These are phyloP conservation scores for Chymomyza amoena DNA, from an alignment of 2,888 invertebrate genomes.

Conservation along the genomic window DNA sequence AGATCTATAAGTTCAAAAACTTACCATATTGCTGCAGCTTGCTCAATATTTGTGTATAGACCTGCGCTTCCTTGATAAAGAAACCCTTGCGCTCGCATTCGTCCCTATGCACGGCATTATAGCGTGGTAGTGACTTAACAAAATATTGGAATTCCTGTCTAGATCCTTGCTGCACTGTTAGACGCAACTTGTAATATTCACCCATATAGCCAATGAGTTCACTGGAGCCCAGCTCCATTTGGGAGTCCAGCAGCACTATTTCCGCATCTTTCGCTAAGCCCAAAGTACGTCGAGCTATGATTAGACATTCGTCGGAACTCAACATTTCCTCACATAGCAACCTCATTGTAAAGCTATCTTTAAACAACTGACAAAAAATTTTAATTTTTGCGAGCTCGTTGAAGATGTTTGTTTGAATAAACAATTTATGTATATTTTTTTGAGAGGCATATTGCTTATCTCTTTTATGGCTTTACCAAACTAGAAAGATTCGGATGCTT, in stretches of 20 bases:
- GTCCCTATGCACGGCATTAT: conserved; percentile 57
- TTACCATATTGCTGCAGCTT: conserved; percentile 68
- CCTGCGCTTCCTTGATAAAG: conserved; percentile 62
- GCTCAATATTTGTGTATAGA: conserved; percentile 66
- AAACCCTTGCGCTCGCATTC: conserved; percentile 71
- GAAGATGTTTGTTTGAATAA: background rate
- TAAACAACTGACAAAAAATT: background rate
- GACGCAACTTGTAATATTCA: conserved; percentile 69
- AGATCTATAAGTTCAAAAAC: conserved; percentile 4
- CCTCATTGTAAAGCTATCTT: background rate
- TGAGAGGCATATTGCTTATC: background rate
- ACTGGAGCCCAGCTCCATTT: conserved; percentile 49
- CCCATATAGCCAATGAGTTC: conserved; percentile 75
- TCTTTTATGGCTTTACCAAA: too few species aligned
- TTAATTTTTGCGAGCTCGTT: background rate
- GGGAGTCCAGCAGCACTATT: conserved; percentile 40
- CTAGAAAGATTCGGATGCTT: too few species aligned
- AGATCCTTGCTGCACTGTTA: conserved; percentile 19
- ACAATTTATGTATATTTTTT: background rate
- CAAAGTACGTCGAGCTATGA: conserved; percentile 56
- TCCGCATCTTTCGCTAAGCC: conserved; percentile 22
- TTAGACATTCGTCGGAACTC: conserved; percentile 51
- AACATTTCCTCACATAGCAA: conserved; percentile 41
- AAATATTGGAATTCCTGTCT: conserved; percentile 55
- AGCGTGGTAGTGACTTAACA: conserved; percentile 67